Conservation (phyloP, 2,797 vertebrate genomes). For the Furcifer pardalis region DNA sequence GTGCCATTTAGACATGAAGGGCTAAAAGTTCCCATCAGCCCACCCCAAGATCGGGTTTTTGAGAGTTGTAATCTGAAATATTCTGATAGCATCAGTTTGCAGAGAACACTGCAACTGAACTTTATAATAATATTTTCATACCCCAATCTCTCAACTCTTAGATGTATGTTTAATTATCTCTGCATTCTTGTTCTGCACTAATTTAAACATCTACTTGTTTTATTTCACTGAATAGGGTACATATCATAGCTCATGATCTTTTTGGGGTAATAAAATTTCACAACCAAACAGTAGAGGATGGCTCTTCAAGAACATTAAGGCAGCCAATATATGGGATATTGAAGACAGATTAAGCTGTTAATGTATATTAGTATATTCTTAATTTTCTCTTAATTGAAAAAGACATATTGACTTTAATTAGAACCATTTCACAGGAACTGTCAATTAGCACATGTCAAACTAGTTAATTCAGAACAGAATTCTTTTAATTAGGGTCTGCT, state of each 20-base stretch:
- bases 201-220: slow-evolving; percentile 53
- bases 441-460: slow-evolving; percentile 87
- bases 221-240: slow-evolving; percentile 59
- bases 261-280: slow-evolving; percentile 74
- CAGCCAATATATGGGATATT: slow-evolving; percentile 82
- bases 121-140: slow-evolving; percentile 49
- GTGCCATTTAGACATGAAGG: not conserved
- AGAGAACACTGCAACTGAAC: slow-evolving; percentile 34
- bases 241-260: slow-evolving; percentile 54
- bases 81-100: not conserved
- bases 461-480: slow-evolving; percentile 86
- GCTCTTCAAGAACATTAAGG: slow-evolving; percentile 68
- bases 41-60: not conserved
- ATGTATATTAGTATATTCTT: slow-evolving; percentile 85
- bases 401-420: slow-evolving; percentile 89
- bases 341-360: slow-evolving; percentile 83
- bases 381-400: slow-evolving; percentile 87
- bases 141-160: slow-evolving; percentile 36
- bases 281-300: slow-evolving; percentile 77
- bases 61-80: not conserved
- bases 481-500: slow-evolving; percentile 85
- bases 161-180: slow-evolving; percentile 51
- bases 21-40: not conserved
- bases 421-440: slow-evolving; percentile 85
- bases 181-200: slow-evolving; percentile 36